Evolutionary conservation across 2,888 invertebrate genomes (phyloP), one percentile per base, ranked within the genome.

Genomic region (Tipula unca): DNA sequence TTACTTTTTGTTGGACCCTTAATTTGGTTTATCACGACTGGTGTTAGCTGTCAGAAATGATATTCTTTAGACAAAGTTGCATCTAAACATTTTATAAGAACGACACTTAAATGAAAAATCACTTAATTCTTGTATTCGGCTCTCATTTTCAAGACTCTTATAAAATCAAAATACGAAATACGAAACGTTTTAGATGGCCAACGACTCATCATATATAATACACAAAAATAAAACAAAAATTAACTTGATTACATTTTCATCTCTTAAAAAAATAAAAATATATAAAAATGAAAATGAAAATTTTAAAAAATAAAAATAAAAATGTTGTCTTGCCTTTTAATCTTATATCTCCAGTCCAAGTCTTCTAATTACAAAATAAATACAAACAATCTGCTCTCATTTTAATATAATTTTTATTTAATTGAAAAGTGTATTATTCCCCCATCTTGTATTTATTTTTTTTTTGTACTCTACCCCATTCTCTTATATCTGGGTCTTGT

Each of bases 221-320:
- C 13, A 69, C 69, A 69, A 69, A 48, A 69, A 10, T 10, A 69
- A 69, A 69, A 69, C 69, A 69, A 69, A 69, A 69, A 0, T 25
- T 69, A 69, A 69, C 69, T 69, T 69, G 69, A 69, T 69, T 69
- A 69, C 69, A 69, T 69, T 69, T 69, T 69, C 69, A 69, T 69
- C 69, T 69, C 69, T 69, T 69, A 69, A 69, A 20, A 69, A 69
- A 25, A 69, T 69, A 69, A 69, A 20, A 69, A 69, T 69, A 69
- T 69, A 69, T 25, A 20, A 69, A 39, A 39, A 10, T 13, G 10
- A 39, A 39, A 39, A 48, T 17, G 4, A 48, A 17, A 48, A 39
- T 10, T 10, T 13, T 1, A 48, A 69, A 69, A 69, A n/a, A n/a
- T n/a, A n/a, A n/a, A n/a, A n/a, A n/a, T n/a, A n/a, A 69, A 10